Evolutionary conservation across 2,797 vertebrate genomes (phyloP), one percentile per base, ranked within the genome.

Genomic region (Acanthurus leucopareius): DNA sequence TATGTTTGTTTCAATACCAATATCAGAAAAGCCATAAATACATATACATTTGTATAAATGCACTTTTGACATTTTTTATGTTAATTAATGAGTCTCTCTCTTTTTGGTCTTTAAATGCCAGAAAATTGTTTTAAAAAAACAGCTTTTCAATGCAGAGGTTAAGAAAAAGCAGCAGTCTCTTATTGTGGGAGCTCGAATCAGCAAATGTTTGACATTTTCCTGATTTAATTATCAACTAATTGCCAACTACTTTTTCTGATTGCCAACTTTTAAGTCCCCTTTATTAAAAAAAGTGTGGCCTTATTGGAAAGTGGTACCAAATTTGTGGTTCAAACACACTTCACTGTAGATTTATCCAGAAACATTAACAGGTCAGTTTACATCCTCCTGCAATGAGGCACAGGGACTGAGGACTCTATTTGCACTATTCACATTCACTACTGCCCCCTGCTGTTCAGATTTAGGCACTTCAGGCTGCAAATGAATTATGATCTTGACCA

Each of bases 391-490:
- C 42, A 14, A 10, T 22, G 40, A 48, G 14, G 35, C 25, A 4
- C 7, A 3, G 28, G 35, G 28, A 56, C 3, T 3, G 25, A 16
- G 35, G 22, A 45, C 44, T 32, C 4, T 17, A 20, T 11, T 17
- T 38, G 20, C 25, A n/a, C 22, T 54, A 14, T 35, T 10, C n/a
- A 20, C 20, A 49, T 57, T 35, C 66, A 25, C 40, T 86, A 9
- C 80, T 80, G 89, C 80, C 90, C 67, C 63, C 86, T 89, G 72
- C 83, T 88, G 91, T 13, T 78, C 57, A 66, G 9, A 51, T 70
- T 53, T 0, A 73, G 42, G 16, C 44, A 17, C 28, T 40, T 40
- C 40, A 40, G 28, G 15, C 35, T 47, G 16, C 5, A 63, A 35
- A 16, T 40, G 2, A 53, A 60, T 1, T 25, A 20, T 0, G 1